These are phyloP conservation scores for Aegotheles bennettii DNA, from an alignment of 2,113 vertebrate genomes.

Conservation along the genomic window DNA sequence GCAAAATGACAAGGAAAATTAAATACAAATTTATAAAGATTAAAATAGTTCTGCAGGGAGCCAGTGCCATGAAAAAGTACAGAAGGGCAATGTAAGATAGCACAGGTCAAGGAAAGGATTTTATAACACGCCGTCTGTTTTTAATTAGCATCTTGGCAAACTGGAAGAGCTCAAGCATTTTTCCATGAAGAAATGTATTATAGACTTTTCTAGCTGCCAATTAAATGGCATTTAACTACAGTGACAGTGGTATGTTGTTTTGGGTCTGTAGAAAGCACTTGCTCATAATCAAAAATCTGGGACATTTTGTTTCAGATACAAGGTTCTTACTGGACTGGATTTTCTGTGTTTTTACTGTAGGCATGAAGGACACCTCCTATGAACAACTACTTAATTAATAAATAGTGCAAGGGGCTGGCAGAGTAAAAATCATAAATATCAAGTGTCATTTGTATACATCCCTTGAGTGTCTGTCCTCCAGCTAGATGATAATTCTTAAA, in stretches of 20 bases:
- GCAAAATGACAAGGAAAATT: neutral
- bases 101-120: constrained; percentile 49
- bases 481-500: neutral
- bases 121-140: constrained; percentile 34
- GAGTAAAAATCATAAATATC: neutral
- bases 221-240: constrained; percentile 60
- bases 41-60: constrained; percentile 12
- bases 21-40: constrained; percentile 12
- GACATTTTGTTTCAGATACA: constrained; percentile 35
- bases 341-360: neutral
- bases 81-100: constrained; percentile 39
- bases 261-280: constrained; percentile 33
- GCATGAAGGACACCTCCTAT: neutral
- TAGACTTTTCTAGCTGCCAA: constrained; percentile 43
- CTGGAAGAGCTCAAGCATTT: constrained; percentile 43
- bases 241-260: constrained; percentile 54
- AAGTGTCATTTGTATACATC: neutral
- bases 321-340: neutral
- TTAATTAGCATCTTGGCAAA: constrained; percentile 63
- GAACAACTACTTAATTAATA: neutral
- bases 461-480: neutral
- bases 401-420: neutral
- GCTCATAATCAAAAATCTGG: constrained; percentile 38
- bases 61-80: constrained; percentile 12
- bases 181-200: constrained; percentile 50